Conservation (phyloP, 2,113 vertebrate species). For the Notiomystis cincta region DNA sequence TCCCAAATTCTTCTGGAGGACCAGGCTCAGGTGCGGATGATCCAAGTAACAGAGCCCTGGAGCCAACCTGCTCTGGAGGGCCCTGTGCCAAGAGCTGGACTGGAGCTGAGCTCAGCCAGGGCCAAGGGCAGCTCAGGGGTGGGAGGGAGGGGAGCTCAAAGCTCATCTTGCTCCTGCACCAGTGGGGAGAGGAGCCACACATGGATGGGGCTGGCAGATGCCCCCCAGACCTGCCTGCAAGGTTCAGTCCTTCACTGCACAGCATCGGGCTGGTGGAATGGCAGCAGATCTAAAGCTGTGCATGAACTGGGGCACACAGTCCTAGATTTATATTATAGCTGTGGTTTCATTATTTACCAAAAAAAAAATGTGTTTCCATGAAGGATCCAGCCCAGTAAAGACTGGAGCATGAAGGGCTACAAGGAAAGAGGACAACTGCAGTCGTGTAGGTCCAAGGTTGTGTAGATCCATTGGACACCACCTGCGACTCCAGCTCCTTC, state of each 20-base stretch:
- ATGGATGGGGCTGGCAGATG: background rate
- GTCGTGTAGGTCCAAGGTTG: background rate
- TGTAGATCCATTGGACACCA: fast-evolving
- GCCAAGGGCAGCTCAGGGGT: background rate
- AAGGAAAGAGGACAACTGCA: fast-evolving
- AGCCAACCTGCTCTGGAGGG: fast-evolving
- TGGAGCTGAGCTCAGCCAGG: background rate
- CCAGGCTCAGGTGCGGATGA: fast-evolving
- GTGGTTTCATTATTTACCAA: background rate
- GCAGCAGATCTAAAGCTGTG: fast-evolving
- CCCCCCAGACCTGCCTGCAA: too few relatives aligned
- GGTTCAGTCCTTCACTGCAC: background rate
- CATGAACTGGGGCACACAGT: background rate
- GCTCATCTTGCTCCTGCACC: fast-evolving
- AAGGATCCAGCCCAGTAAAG: background rate
- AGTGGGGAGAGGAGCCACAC: background rate
- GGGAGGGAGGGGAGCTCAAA: background rate
- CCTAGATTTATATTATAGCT: background rate
- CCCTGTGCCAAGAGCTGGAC: too few relatives aligned
- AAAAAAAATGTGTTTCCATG: background rate
- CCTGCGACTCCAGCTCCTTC: background rate
- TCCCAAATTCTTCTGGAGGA: background rate
- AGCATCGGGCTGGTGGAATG: background rate
- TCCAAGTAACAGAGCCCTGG: fast-evolving
- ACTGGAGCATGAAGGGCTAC: background rate